Base-by-base conservation (phyloP, 1,140 invertebrate species). In the Drosophila setifemur region DNA sequence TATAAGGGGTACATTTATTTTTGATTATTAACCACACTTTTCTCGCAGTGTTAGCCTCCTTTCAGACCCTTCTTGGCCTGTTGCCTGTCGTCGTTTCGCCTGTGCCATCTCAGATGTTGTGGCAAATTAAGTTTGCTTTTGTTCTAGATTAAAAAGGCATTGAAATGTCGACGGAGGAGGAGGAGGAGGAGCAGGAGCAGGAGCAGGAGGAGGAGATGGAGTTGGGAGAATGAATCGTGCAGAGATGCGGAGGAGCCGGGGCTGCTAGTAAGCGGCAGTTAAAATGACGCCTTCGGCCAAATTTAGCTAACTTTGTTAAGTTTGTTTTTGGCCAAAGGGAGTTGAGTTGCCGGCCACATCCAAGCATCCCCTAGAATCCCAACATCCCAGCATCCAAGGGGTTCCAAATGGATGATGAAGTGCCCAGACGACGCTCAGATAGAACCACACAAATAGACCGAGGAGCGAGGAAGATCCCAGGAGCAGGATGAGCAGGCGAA, bases 51-150 rank as follows among this genome's bases (percentile, higher is more conserved):
- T n/a, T 1, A 9, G 11, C 23, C 14, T 7, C 16, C 29, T 18
- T 11, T 19, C 31, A n/a, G 9, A 14, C 47, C 19, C 23, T 29
- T 23, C 37, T 33, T 33, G 26, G 25, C 25, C 57, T 37, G 33
- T 57, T 40, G 35, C 40, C 39, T 42, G 39, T 63, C 50, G 25
- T 35, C 55, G n/a, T 42, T 40, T 37, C 14, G 52, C 25, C 35
- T 35, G 45, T 60, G 58, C 49, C 50, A 54, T 53, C 70, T 73
- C 43, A 73, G 71, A 73, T 73, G 61, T 73, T 73, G 71, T 73
- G 71, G 69, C 68, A 73, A 73, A 73, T 73, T 73, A 73, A 73
- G 71, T 73, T 73, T 73, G 71, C 71, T 73, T 73, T 73, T 73
- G 71, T 73, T 73, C 71, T 73, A 73, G 71, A 73, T 73, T 73